Conservation (phyloP, 2,113 vertebrate species). For the Hypocryptadius cinnamomeus region DNA sequence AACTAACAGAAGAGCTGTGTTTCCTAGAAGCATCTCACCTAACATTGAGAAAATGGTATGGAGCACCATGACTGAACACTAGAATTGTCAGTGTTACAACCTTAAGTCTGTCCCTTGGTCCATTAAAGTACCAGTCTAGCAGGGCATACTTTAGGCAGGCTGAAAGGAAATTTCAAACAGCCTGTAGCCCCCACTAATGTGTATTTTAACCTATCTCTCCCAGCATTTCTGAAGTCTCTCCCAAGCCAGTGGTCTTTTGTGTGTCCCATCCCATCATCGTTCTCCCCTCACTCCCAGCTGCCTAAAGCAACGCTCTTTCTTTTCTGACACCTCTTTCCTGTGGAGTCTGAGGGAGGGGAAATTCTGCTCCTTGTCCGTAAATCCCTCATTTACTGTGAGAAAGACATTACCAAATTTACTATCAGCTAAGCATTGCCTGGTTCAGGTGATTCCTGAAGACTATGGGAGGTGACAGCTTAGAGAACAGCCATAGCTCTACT, state of each 20-base stretch:
- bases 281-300: background rate
- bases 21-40: background rate
- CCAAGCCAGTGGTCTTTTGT: background rate
- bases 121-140: background rate
- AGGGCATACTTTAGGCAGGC: background rate
- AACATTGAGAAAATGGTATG: background rate
- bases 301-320: background rate
- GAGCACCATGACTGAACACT: background rate
- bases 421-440: background rate
- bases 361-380: background rate
- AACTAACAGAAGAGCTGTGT: background rate
- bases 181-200: background rate
- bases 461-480: background rate
- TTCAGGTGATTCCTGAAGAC: background rate
- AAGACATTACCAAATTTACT: background rate
- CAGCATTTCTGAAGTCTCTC: background rate
- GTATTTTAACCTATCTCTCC: background rate
- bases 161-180: background rate
- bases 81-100: background rate
- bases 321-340: background rate
- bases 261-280: background rate
- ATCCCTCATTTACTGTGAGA: background rate
- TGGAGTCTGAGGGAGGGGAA: background rate
- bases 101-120: background rate
- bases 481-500: background rate